Evolutionary conservation across 1,140 invertebrate genomes (phyloP).

Genomic region (Scaptomyza graminum): DNA sequence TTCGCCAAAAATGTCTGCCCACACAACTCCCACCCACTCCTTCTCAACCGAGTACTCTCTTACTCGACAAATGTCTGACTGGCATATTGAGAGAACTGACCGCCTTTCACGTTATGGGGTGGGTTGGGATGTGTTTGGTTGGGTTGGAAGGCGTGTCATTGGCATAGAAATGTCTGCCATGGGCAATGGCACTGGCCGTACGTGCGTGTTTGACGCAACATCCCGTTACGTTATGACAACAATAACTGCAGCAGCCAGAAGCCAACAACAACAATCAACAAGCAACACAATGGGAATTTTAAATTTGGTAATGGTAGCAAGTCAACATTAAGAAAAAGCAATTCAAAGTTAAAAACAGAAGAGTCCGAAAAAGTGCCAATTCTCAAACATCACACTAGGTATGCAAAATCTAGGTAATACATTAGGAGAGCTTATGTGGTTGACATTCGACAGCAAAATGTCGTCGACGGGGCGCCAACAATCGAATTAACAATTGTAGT

Average conservation of each 20-base stretch:
- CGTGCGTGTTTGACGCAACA: constrained; percentile 77
- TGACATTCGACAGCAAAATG: too few species aligned
- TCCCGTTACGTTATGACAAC: constrained; percentile 52
- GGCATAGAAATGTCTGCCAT: constrained; percentile 32
- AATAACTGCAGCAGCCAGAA: constrained; percentile 25
- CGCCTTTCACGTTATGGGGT: neutral
- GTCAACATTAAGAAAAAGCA: constrained; percentile 41
- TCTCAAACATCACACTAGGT: too few species aligned
- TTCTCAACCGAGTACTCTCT: too few species aligned
- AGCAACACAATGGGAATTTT: constrained; percentile 65
- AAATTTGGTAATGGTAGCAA: constrained; percentile 51
- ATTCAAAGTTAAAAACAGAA: constrained; percentile 19
- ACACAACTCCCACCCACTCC: constrained; percentile 8
- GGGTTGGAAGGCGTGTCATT: constrained; percentile 3
- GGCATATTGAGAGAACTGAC: constrained; percentile 71
- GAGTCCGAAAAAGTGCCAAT: too few species aligned
- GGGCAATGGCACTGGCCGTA: constrained; percentile 57
- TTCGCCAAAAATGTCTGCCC: constrained; percentile 59
- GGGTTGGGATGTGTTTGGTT: neutral
- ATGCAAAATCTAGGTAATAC: too few species aligned
- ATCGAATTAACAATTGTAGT: too few species aligned
- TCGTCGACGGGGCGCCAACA: too few species aligned
- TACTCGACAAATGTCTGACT: constrained; percentile 68
- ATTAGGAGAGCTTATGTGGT: too few species aligned
- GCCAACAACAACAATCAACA: constrained; percentile 24